Conservation (phyloP, 2,113 vertebrate genomes). For the Festucalex cinctus region DNA sequence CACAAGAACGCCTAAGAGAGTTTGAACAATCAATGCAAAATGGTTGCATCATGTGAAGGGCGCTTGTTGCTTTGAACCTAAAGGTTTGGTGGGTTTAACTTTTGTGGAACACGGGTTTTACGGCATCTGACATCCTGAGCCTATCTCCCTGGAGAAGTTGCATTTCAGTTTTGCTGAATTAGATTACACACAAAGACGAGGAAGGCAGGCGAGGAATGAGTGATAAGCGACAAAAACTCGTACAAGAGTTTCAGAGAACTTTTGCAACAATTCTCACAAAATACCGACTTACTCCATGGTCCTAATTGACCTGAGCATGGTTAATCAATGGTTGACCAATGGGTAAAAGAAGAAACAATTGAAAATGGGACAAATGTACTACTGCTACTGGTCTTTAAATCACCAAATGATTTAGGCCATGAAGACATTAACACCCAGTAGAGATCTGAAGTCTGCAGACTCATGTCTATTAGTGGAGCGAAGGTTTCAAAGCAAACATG, state of each 20-base stretch:
- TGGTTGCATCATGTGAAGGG: constrained; percentile 65
- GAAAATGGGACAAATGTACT: no score
- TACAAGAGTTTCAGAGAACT: constrained; percentile 3
- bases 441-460: no score
- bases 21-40: constrained; percentile 56
- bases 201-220: constrained; percentile 42
- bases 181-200: constrained; percentile 35
- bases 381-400: no score
- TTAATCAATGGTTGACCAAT: no score
- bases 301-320: constrained; percentile 8
- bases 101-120: constrained; percentile 61
- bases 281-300: background rate
- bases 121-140: constrained; percentile 56
- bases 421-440: no score
- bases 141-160: constrained; percentile 38
- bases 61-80: constrained; percentile 56
- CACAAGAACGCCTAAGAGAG: constrained; percentile 50
- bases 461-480: no score
- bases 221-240: constrained; percentile 34
- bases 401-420: no score
- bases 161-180: constrained; percentile 54
- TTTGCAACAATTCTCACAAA: constrained; percentile 12
- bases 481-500: no score
- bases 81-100: constrained; percentile 49
- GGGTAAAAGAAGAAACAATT: no score